Conservation (phyloP, 2,113 vertebrate species). For the Etheostoma spectabile region DNA sequence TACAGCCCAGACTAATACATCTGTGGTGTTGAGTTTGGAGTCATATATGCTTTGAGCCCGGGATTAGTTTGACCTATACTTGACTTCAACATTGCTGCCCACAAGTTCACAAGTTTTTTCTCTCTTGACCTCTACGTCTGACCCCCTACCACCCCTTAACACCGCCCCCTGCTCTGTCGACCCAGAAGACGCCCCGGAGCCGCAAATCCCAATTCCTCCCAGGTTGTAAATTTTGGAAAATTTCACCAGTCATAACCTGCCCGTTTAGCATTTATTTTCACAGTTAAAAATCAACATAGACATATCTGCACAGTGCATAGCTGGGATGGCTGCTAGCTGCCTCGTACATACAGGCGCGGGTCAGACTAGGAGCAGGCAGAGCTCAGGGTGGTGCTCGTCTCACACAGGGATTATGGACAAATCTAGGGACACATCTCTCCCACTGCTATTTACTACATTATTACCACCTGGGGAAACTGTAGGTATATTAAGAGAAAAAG, state of each 20-base stretch:
- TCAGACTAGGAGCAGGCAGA: constrained; percentile 28
- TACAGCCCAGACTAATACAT: constrained; percentile 63
- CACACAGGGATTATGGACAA: constrained; percentile 35
- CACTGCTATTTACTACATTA: constrained; percentile 3
- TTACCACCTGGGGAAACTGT: neutral
- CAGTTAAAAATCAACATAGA: constrained; percentile 68
- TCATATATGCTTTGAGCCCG: constrained; percentile 63
- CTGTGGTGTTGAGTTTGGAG: constrained; percentile 58
- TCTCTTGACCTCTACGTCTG: constrained; percentile 57
- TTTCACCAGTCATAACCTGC: constrained; percentile 68
- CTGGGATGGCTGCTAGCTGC: constrained; percentile 56
- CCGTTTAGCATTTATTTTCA: constrained; percentile 69
- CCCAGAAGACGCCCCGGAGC: constrained; percentile 9
- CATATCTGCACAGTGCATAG: constrained; percentile 69
- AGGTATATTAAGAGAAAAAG: neutral
- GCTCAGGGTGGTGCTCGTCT: neutral
- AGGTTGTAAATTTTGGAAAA: constrained; percentile 71
- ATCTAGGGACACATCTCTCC: constrained; percentile 28
- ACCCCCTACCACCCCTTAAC: neutral
- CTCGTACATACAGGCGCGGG: constrained; percentile 14
- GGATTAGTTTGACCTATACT: constrained; percentile 76
- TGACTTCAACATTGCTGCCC: constrained; percentile 64
- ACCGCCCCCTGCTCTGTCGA: constrained; percentile 1
- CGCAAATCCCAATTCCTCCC: constrained; percentile 42
- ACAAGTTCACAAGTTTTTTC: constrained; percentile 71